These are phyloP conservation scores for Portevinia maculata DNA, from an alignment of 2,888 invertebrate species.

Conservation along the genomic window DNA sequence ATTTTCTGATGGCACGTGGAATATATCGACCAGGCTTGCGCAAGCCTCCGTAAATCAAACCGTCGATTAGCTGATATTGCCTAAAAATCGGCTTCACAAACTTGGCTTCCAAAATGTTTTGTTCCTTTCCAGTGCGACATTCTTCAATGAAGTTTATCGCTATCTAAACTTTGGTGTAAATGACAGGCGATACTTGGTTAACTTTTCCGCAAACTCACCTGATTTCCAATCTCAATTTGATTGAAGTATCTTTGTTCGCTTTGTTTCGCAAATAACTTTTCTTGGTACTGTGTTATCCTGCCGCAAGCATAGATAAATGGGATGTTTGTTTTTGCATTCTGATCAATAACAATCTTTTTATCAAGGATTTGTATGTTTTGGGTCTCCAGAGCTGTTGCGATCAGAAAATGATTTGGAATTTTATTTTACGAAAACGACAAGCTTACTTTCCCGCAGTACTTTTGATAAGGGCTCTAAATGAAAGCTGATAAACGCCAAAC, in stretches of 20 bases:
- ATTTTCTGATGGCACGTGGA: slow-evolving; percentile 3
- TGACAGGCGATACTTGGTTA: not conserved
- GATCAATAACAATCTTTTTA: slow-evolving; percentile 33
- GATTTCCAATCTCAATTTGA: slow-evolving; percentile 56
- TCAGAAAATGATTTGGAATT: not conserved
- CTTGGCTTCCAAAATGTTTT: not conserved
- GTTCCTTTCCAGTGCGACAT: not conserved
- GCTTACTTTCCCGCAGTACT: slow-evolving; percentile 18
- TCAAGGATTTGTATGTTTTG: slow-evolving; percentile 9
- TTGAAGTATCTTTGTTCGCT: slow-evolving; percentile 40
- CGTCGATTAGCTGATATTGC: slow-evolving; percentile 33
- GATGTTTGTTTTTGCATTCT: slow-evolving; percentile 44
- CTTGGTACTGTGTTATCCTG: slow-evolving; percentile 22
- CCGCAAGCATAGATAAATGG: slow-evolving; percentile 54
- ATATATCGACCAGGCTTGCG: slow-evolving; percentile 50
- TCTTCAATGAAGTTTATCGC: slow-evolving; percentile 45
- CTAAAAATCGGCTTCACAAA: slow-evolving; percentile 58
- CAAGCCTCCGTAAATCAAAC: slow-evolving; percentile 52
- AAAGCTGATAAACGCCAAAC: slow-evolving; percentile 78
- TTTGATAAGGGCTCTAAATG: slow-evolving; percentile 44
- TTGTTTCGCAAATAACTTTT: slow-evolving; percentile 8
- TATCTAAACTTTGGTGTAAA: not conserved
- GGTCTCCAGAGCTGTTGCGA: not conserved
- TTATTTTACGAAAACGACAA: not conserved
- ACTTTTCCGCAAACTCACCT: slow-evolving; percentile 7